These are phyloP conservation scores for Rutilus rutilus DNA, from an alignment of 2,113 vertebrate genomes.

Conservation along the genomic window DNA sequence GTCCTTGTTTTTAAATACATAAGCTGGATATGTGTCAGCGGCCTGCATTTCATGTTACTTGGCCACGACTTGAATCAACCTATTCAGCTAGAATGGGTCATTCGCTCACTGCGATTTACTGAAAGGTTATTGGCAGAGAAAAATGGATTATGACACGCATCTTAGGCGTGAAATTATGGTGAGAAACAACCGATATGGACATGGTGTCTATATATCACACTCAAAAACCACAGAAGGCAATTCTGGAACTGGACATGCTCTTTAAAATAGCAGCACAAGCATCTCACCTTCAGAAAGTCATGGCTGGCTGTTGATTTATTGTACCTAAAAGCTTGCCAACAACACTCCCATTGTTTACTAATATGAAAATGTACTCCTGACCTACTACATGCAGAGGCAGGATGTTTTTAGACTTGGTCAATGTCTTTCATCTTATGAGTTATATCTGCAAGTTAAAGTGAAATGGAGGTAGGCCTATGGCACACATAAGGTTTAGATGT, in stretches of 20 bases:
- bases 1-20: constrained; percentile 6
- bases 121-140: neutral
- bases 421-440: neutral
- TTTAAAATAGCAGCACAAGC: constrained; percentile 16
- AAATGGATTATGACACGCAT: neutral
- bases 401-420: neutral
- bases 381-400: neutral
- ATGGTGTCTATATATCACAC: neutral
- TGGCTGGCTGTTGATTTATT: neutral
- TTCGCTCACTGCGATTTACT: neutral
- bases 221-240: neutral
- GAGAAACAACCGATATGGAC: constrained; percentile 11
- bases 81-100: neutral
- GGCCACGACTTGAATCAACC: neutral
- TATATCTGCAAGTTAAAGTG: neutral
- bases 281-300: neutral
- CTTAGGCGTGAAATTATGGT: neutral
- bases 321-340: neutral
- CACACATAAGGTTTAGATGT: neutral
- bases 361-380: neutral
- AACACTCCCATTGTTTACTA: neutral
- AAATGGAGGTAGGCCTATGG: neutral
- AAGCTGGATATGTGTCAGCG: neutral
- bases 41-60: constrained; percentile 15
- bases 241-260: neutral